Evolutionary conservation across 2,113 vertebrate species (phyloP).

Genomic region (Triplophysa rosa): DNA sequence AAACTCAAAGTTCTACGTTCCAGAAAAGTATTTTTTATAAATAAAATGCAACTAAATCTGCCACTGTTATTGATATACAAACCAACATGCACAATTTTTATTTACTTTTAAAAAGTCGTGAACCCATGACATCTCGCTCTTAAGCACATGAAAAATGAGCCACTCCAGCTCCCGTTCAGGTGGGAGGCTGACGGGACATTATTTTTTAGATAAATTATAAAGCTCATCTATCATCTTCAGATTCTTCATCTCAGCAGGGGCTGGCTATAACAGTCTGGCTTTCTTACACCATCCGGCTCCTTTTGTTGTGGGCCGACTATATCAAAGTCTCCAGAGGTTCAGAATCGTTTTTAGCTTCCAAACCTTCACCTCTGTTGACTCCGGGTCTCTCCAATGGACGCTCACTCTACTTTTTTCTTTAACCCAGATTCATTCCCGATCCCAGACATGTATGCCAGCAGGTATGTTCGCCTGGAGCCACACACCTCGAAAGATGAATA

Average conservation of each 20-base stretch:
- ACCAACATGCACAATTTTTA: too few species aligned
- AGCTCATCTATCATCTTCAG: neutral
- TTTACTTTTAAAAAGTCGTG: too few species aligned
- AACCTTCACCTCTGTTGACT: neutral
- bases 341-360: neutral
- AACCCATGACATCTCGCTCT: too few species aligned
- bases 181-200: too few species aligned
- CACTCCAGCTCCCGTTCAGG: too few species aligned
- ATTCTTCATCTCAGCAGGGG: conserved; percentile 8
- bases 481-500: conserved; percentile 14
- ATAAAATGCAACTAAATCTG: too few species aligned
- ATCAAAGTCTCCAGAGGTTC: neutral
- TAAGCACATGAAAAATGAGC: too few species aligned
- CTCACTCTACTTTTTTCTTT: neutral
- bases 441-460: conserved; percentile 30
- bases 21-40: too few species aligned
- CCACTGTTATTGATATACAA: too few species aligned
- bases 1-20: neutral
- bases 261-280: neutral
- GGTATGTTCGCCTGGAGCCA: conserved; percentile 38
- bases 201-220: neutral
- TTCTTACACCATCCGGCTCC: neutral
- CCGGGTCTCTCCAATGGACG: neutral
- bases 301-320: neutral
- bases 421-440: conserved; percentile 3